Percentiles rank a stretch among this genome's conserved stretches.
phyloP scores from a whole-genome alignment of 1,140 invertebrate species.

The Gryon sp. region DNA sequence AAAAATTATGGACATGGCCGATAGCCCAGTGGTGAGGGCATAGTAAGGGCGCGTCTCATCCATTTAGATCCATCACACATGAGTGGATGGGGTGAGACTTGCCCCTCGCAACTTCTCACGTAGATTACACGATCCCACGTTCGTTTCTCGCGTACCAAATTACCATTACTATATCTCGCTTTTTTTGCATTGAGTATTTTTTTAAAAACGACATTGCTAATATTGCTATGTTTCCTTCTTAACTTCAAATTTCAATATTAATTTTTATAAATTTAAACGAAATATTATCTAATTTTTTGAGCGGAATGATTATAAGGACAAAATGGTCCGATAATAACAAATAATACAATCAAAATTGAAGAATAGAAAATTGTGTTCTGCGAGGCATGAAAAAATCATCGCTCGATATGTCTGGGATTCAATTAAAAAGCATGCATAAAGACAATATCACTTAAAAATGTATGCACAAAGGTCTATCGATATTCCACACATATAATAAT shows the following conservation, averaged over 20 bases:
- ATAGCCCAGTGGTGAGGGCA: constrained; percentile 52
- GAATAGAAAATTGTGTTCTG: background rate
- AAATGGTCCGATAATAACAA: too few relatives aligned
- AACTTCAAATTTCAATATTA: too few relatives aligned
- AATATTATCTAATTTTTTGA: too few relatives aligned
- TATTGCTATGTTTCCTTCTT: too few relatives aligned
- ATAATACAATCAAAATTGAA: constrained; percentile 12
- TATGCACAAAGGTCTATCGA: constrained; percentile 60
- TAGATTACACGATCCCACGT: constrained; percentile 72
- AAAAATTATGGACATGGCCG: constrained; percentile 65
- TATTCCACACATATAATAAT: constrained; percentile 64
- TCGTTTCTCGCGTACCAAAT: constrained; percentile 56
- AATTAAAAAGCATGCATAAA: constrained; percentile 50
- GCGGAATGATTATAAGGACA: too few relatives aligned
- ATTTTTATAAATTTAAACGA: too few relatives aligned
- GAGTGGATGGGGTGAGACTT: constrained; percentile 79
- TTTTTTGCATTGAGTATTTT: constrained; percentile 55
- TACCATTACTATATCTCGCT: constrained; percentile 58
- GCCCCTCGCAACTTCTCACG: constrained; percentile 78
- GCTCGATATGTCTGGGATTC: constrained; percentile 22
- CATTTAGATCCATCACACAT: constrained; percentile 80
- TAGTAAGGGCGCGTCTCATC: constrained; percentile 78
- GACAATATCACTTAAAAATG: constrained; percentile 55
- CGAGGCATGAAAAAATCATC: constrained; percentile 10
- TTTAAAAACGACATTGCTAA: too few relatives aligned